Evolutionary conservation across 2,113 vertebrate species (phyloP).

Genomic region (Procapra przewalskii): DNA sequence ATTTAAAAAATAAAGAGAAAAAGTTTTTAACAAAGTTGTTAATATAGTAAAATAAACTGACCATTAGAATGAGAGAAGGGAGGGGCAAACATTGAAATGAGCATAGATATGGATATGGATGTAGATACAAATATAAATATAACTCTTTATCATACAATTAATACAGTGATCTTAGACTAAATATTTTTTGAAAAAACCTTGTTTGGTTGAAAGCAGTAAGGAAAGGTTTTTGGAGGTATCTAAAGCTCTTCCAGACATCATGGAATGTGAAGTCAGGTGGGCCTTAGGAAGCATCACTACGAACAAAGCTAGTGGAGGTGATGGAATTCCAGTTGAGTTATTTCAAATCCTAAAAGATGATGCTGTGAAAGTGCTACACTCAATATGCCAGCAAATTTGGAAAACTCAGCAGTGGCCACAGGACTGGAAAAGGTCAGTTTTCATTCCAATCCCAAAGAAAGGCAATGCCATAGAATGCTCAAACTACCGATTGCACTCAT

Average conservation of each 20-base stretch:
- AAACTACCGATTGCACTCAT: no score
- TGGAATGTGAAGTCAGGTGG: no score
- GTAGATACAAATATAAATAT: not conserved
- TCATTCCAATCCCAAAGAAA: no score
- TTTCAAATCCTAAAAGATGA: no score
- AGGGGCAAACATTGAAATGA: not conserved
- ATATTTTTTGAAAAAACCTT: not conserved
- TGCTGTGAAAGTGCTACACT: no score
- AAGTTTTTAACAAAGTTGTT: not conserved
- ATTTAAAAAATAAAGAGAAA: not conserved
- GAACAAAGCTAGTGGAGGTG: no score
- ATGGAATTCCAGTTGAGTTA: no score
- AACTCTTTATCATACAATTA: not conserved
- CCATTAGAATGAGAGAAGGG: not conserved
- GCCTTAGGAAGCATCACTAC: no score
- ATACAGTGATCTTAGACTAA: not conserved
- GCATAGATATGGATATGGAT: not conserved
- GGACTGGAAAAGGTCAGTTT: no score
- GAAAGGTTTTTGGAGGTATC: rapidly evolving
- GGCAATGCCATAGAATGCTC: no score
- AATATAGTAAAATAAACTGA: not conserved
- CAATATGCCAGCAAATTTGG: no score
- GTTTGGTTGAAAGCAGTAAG: not conserved
- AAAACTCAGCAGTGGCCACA: no score
- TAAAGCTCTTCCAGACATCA: not conserved